Base-by-base conservation (phyloP, 37 sponge, comb jelly and placozoan species). In the Chondrilla cf. caribensis region DNA sequence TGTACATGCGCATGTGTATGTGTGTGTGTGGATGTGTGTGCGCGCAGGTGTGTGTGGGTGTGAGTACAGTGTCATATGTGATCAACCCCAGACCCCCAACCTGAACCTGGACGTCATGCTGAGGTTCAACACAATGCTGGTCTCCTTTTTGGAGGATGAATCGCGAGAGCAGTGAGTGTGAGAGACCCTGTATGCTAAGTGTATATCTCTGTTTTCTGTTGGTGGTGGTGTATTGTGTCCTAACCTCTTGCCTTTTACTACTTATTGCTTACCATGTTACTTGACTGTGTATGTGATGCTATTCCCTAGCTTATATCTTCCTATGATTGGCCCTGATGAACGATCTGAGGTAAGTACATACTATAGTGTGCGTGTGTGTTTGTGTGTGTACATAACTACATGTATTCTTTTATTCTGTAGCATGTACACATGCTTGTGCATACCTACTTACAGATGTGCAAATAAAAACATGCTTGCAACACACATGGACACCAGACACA, bases 21-120 rank as follows among this genome's bases (percentile, higher is more conserved):
- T 62, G 64, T 62, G 64, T 62, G 64, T 62, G 64, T 62, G 64
- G 6, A 22, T 62, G 64, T 62, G 64, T 62, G 64, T 62, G 64
- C 29, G 64, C 15, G 64, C 15, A 22, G 6, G 64, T 62, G 64
- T 62, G 64, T 62, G 64, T 62, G 64, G 6, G 64, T 62, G 64
- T 62, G 64, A 19, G 64, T 62, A 22, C 29, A 22, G 6, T 8
- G 6, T 8, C 29, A 22, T 62, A 22, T 62, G 64, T 62, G 64
- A 47, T 47, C 29, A 19, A 19, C 25, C 64, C 29, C 32, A 78
- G 58, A 35, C 33, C 5, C 58, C 22, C 3, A 44, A 18, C 18
- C 87, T 85, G 33, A 87, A 89, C 58, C 54, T 93, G 36, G 90
- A 93, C 26, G 87, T 89, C 42, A 89, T 93, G 90, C 55, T 93